A percentile compares a stretch with the other conserved stretches of the same genome.
Conservation (phyloP, 2,797 vertebrate species). For the Linurgus olivaceus region DNA sequence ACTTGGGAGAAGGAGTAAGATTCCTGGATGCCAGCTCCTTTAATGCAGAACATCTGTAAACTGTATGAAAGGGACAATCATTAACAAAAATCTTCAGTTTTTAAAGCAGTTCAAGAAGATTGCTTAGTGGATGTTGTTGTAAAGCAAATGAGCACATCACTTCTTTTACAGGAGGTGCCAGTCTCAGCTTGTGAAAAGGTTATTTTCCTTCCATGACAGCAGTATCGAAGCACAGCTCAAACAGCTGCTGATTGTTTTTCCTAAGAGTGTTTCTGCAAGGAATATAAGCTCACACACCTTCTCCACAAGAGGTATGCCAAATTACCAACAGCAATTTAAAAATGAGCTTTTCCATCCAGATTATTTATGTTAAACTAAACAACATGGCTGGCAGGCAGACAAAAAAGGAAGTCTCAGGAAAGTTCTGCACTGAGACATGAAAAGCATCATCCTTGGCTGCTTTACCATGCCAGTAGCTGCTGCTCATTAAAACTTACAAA, state of each 20-base stretch:
- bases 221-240: neutral
- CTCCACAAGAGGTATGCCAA: neutral
- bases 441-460: neutral
- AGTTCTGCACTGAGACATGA: neutral
- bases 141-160: neutral
- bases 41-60: neutral
- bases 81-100: neutral
- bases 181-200: neutral
- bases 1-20: neutral
- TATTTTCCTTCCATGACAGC: neutral
- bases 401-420: neutral
- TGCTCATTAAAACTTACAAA: neutral
- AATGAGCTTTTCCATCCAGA: neutral
- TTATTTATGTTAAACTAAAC: conserved; percentile 2
- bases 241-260: neutral
- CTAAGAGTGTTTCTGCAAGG: neutral
- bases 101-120: neutral
- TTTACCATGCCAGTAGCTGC: neutral
- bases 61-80: neutral
- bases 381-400: neutral
- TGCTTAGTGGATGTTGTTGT: neutral
- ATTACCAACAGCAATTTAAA: neutral
- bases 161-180: neutral
- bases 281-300: neutral
- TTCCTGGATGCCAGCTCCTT: neutral